Evolutionary conservation across 2,113 vertebrate species (phyloP).

Genomic region (Sminthopsis crassicaudata): DNA sequence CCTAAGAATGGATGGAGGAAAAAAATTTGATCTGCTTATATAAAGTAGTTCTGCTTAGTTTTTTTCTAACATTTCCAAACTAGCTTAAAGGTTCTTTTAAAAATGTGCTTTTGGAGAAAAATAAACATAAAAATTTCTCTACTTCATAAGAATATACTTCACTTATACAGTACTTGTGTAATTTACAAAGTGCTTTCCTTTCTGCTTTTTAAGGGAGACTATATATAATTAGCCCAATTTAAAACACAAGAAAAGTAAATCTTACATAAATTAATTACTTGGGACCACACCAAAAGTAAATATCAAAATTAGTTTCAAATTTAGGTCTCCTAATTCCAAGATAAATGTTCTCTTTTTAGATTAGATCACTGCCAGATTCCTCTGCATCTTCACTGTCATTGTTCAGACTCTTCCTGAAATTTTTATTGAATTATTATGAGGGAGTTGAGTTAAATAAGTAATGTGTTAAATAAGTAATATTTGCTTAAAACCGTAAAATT

Average conservation of each 20-base stretch:
- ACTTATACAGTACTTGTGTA: constrained; percentile 20
- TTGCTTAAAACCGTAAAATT: background rate
- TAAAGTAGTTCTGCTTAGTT: background rate
- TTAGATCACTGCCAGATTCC: background rate
- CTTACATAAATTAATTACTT: background rate
- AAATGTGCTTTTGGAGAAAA: constrained; percentile 21
- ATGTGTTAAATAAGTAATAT: background rate
- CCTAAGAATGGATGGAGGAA: background rate
- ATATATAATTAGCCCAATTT: background rate
- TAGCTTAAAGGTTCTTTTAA: constrained; percentile 31
- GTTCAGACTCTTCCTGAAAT: background rate
- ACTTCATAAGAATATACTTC: background rate
- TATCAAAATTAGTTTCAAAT: background rate
- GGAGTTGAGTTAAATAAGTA: background rate
- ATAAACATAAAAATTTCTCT: background rate
- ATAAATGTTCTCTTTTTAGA: background rate
- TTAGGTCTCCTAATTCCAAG: background rate
- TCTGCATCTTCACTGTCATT: background rate
- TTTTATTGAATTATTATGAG: background rate
- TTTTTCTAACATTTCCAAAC: constrained; percentile 12
- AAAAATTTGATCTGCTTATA: background rate
- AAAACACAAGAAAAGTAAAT: background rate
- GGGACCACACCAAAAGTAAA: background rate
- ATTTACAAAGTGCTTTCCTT: background rate
- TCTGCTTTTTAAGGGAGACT: background rate